Conservation (phyloP, 2,888 invertebrate species). For the Celastrina argiolus region DNA sequence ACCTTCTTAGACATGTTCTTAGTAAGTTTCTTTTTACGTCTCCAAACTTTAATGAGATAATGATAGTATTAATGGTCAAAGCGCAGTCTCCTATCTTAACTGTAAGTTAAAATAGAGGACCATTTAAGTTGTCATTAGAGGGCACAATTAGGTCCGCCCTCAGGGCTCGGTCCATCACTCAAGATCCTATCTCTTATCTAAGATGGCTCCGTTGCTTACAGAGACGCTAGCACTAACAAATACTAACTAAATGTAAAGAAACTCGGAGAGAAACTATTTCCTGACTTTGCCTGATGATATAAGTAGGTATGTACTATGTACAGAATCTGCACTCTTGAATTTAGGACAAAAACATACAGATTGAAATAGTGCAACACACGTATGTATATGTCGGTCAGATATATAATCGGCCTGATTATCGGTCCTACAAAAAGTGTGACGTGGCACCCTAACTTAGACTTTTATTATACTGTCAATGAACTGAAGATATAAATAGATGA, state of each 20-base stretch:
- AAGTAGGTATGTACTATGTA: background rate
- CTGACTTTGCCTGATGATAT: background rate
- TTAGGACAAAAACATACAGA: too few species aligned
- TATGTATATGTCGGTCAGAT: too few species aligned
- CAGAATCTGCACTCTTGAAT: too few species aligned
- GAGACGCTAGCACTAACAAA: slow-evolving; percentile 8
- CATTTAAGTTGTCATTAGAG: slow-evolving; percentile 10
- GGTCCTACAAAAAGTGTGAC: too few species aligned
- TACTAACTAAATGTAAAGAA: slow-evolving; percentile 19
- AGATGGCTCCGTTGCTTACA: background rate
- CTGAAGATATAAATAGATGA: too few species aligned
- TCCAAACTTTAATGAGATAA: background rate
- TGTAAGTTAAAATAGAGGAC: slow-evolving; percentile 3
- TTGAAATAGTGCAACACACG: too few species aligned
- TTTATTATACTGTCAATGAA: too few species aligned
- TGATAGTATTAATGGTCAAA: background rate
- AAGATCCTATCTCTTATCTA: slow-evolving; percentile 22
- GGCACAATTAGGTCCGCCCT: background rate
- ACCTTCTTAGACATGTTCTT: too few species aligned
- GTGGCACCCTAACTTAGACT: too few species aligned
- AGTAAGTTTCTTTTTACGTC: background rate
- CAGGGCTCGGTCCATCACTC: slow-evolving; percentile 24
- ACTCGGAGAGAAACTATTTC: background rate
- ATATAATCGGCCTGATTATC: too few species aligned
- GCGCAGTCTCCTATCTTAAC: background rate